phyloP scores from a whole-genome alignment of 92 coral and sea anemone species.

The Anthopleura xanthogrammica region DNA sequence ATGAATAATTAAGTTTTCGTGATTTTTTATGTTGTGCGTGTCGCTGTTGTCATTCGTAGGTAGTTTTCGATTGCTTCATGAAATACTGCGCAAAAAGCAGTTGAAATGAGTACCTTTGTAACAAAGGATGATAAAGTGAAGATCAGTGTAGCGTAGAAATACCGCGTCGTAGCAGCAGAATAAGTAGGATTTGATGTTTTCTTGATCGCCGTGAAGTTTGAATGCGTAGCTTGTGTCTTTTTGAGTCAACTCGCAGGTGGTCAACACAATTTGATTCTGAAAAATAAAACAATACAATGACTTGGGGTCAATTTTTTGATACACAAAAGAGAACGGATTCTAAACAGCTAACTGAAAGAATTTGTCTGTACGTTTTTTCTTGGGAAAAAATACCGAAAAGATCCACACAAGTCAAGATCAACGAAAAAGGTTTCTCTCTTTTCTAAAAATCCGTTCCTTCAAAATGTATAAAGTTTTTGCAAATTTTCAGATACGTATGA shows the following conservation, averaged over 20 bases:
- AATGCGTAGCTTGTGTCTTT: conserved; percentile 17
- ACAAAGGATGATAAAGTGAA: not conserved
- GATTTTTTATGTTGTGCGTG: not conserved
- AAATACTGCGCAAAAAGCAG: conserved; percentile 32
- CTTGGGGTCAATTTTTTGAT: not conserved
- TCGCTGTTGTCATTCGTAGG: not conserved
- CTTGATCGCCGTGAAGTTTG: not conserved
- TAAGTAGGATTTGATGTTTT: not conserved
- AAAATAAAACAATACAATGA: conserved; percentile 17
- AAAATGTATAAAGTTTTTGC: too few species aligned
- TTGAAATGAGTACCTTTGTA: conserved; percentile 14
- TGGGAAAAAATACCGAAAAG: not conserved
- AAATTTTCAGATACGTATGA: not conserved
- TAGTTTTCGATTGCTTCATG: not conserved
- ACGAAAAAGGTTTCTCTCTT: too few species aligned
- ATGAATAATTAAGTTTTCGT: conserved; percentile 9
- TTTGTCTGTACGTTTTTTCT: not conserved
- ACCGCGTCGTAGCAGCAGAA: conserved; percentile 24
- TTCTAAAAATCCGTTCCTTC: too few species aligned
- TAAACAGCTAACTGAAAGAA: not conserved
- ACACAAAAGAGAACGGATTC: not conserved
- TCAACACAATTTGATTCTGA: conserved; percentile 1
- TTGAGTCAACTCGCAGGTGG: conserved; percentile 24
- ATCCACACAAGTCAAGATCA: not conserved
- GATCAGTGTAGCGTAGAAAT: not conserved